Percentiles rank a stretch among this genome's conserved stretches.
phyloP scores from a whole-genome alignment of 2,113 vertebrate species.

The Nymphicus hollandicus region DNA sequence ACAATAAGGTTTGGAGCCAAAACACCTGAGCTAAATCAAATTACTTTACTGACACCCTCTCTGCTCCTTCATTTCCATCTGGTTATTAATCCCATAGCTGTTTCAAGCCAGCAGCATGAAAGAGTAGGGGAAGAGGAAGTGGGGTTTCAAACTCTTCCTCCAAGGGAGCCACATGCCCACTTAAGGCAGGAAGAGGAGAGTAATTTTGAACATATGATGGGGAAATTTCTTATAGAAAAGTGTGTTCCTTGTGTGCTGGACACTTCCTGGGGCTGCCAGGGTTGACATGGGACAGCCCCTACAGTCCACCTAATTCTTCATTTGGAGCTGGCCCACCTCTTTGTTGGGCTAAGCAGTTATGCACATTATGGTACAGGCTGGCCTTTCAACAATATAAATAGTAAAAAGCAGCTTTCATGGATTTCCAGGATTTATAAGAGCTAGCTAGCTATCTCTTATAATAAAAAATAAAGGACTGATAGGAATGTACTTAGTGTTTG shows the following conservation, averaged over 20 bases:
- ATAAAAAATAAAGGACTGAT: neutral
- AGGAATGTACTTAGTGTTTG: neutral
- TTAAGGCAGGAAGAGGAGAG: neutral
- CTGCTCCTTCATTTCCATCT: neutral
- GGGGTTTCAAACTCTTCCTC: neutral
- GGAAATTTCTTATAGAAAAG: neutral
- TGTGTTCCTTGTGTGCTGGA: neutral
- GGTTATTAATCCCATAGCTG: accelerated
- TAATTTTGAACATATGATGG: neutral
- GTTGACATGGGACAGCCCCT: neutral
- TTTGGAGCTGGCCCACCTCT: neutral
- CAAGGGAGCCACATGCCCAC: accelerated
- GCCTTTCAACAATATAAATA: neutral
- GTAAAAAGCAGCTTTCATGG: neutral
- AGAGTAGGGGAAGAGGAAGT: neutral
- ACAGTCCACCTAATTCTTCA: neutral
- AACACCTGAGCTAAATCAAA: neutral
- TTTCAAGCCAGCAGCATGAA: neutral
- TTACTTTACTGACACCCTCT: neutral
- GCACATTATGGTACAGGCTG: neutral
- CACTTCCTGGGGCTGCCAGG: neutral
- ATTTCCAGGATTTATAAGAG: neutral
- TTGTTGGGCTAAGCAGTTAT: neutral
- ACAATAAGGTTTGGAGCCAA: neutral
- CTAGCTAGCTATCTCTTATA: neutral